Evolutionary conservation across 2,113 vertebrate genomes (phyloP), one percentile per base, ranked within the genome.

Genomic region (Mus pahari): DNA sequence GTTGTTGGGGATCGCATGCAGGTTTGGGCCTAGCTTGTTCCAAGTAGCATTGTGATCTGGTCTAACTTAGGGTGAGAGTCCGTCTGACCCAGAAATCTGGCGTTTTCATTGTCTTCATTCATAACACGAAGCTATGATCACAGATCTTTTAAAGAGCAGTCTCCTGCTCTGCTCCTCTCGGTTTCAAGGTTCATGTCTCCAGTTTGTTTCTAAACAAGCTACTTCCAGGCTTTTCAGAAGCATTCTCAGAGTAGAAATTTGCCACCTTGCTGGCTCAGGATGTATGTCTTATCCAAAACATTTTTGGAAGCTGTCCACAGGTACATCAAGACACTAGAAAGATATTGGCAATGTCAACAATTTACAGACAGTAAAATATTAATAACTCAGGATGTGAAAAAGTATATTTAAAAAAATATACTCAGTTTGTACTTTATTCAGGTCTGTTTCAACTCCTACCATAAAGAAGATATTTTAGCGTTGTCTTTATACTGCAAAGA

Each of bases 401-500:
- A 81, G 53, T 22, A 81, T 19, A 58, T 55, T n/a, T 81, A n/a
- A 22, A n/a, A n/a, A n/a, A 58, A 24, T 53, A 58, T 58, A n/a
- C 4, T 81, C 24, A 48, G 16, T 58, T 81, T 58, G n/a, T 58
- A 58, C 17, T 55, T 24, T 58, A 70, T 36, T 45, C 39, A 83
- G 7, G 1, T 39, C 26, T 96, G 45, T 50, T 53, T 50, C 28
- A 78, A 50, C 66, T 77, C 17, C 17, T 60, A 39, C 70, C 79
- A 86, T 90, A 42, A 20, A 93, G n/a, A 86, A 74, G 26, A 14
- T 87, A n/a, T 45, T 53, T 42, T 89, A 97, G 17, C 16, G 12
- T 70, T 70, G 31, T 36, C 48, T 71, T 92, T 73, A 39, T 50
- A 77, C 33, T 45, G 31, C 22, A 60, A 62, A 75, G 22, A 79